Conservation (phyloP, 2,797 vertebrate genomes). For the Cynodonichthys magdalenae region DNA sequence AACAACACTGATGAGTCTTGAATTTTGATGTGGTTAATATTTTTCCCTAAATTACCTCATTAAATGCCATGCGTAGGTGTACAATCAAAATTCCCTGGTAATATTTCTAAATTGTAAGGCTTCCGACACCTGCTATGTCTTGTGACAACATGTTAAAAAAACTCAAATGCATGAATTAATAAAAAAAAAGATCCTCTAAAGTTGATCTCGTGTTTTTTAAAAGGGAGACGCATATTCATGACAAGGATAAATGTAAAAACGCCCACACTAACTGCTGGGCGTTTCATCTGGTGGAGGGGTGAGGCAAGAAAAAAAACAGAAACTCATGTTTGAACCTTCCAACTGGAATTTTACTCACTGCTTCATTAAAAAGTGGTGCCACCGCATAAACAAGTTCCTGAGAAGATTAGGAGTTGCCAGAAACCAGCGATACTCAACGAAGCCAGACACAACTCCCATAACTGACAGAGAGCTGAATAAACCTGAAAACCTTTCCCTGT, state of each 20-base stretch:
- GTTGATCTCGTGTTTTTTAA: not conserved
- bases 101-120: not conserved
- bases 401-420: slow-evolving; percentile 7
- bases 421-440: not conserved
- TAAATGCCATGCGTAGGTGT: no score
- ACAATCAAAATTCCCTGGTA: not conserved
- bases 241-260: not conserved
- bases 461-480: not conserved
- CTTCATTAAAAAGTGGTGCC: slow-evolving; percentile 1
- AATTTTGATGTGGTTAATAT: no score
- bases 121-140: not conserved
- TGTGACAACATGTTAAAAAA: not conserved
- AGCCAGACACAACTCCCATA: not conserved
- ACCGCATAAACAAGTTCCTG: slow-evolving; percentile 18
- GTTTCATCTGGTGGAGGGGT: not conserved
- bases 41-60: no score
- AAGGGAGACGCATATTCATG: not conserved
- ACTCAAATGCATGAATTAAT: no score
- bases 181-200: not conserved
- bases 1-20: no score
- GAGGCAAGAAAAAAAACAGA: not conserved
- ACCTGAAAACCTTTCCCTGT: not conserved
- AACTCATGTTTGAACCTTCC: not conserved
- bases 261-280: not conserved
- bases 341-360: slow-evolving; percentile 10